Evolutionary conservation across 2,113 vertebrate species (phyloP).

Genomic region (Eidolon helvum): DNA sequence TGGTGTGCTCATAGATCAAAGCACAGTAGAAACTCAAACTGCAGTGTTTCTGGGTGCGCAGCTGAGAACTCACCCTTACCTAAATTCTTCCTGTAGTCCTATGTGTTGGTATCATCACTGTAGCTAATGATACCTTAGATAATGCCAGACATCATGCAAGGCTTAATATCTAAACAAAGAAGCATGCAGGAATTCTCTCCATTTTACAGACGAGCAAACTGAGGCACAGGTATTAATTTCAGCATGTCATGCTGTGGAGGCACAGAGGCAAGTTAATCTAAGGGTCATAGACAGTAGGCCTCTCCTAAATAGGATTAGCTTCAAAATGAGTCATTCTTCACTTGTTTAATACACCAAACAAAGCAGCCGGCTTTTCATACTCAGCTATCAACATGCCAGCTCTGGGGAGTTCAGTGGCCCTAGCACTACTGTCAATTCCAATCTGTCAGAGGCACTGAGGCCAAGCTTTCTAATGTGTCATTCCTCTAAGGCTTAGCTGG

Average conservation of each 20-base stretch:
- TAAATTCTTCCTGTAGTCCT: neutral
- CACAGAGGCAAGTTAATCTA: neutral
- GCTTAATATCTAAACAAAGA: neutral
- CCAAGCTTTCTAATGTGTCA: neutral
- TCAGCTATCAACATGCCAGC: neutral
- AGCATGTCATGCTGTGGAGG: neutral
- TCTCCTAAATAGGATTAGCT: neutral
- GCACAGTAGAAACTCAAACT: neutral
- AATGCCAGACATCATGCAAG: neutral
- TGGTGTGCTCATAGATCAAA: neutral
- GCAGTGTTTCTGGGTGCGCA: neutral
- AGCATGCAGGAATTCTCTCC: neutral
- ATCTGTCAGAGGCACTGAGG: neutral
- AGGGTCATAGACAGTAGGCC: neutral
- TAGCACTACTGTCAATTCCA: neutral
- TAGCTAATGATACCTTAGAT: neutral
- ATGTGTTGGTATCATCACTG: neutral
- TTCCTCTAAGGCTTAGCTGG: neutral
- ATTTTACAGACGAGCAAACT: neutral
- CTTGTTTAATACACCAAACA: neutral
- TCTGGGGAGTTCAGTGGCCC: neutral
- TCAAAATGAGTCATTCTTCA: neutral
- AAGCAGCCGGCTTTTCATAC: neutral
- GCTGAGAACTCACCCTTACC: neutral
- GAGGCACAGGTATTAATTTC: neutral